Conservation (phyloP, 2,888 invertebrate species). For the Thyatira batis region DNA sequence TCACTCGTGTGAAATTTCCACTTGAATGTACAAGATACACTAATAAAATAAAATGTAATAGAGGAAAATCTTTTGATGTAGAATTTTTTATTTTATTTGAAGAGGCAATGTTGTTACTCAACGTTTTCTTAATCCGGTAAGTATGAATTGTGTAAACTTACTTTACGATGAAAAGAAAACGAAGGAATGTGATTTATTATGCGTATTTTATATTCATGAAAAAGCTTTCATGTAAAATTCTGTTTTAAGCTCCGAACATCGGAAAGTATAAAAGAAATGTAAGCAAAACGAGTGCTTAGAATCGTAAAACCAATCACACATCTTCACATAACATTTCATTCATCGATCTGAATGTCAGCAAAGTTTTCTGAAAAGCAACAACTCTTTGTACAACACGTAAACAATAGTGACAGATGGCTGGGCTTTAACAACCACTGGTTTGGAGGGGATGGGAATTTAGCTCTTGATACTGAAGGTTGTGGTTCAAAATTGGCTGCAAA, state of each 20-base stretch:
- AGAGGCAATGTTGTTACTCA: background rate
- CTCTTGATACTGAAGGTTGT: background rate
- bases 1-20: background rate
- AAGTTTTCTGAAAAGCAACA: background rate
- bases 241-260: background rate
- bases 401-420: background rate
- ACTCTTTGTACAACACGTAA: background rate
- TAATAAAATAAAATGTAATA: background rate
- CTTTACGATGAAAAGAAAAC: background rate
- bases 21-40: background rate
- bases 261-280: background rate
- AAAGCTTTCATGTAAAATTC: background rate
- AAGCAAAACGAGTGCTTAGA: background rate
- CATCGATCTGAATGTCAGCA: background rate
- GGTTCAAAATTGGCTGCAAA: background rate
- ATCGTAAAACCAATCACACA: background rate
- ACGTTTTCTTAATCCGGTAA: background rate
- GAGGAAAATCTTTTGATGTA: background rate
- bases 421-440: slow-evolving; percentile 1
- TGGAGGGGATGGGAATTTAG: background rate
- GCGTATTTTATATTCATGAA: background rate
- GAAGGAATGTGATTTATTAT: background rate
- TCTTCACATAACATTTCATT: background rate
- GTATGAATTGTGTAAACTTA: background rate
- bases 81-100: background rate